Evolutionary conservation across 2,113 vertebrate species (phyloP).

Genomic region (Muntiacus reevesi): DNA sequence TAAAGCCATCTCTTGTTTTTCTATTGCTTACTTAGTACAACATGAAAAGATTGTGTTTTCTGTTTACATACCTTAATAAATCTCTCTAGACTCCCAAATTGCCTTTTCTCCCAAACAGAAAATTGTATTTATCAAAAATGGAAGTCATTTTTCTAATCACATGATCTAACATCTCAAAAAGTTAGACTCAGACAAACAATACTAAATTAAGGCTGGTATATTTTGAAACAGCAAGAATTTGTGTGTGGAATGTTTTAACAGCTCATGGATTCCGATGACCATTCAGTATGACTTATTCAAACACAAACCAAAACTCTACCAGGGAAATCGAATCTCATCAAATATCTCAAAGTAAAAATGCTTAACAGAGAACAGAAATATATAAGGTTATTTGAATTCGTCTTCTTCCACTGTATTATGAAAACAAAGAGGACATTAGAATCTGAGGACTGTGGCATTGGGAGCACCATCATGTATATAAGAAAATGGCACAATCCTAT

Average conservation of each 20-base stretch:
- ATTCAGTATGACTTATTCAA: conserved; percentile 42
- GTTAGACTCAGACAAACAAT: conserved; percentile 42
- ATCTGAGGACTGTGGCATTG: not conserved
- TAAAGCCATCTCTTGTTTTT: not conserved
- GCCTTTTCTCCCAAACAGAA: conserved; percentile 15
- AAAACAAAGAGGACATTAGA: not conserved
- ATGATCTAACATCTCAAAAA: conserved; percentile 54
- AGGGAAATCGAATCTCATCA: conserved; percentile 2
- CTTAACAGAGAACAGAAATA: not conserved
- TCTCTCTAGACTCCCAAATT: not conserved
- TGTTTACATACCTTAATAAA: conserved; percentile 41
- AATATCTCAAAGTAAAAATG: not conserved
- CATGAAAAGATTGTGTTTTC: conserved; percentile 6
- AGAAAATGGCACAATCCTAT: not conserved
- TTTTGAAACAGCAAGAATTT: conserved; percentile 62
- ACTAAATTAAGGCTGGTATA: conserved; percentile 59
- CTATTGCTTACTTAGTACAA: not conserved
- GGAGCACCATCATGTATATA: not conserved
- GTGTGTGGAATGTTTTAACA: conserved; percentile 45
- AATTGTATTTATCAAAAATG: conserved; percentile 48
- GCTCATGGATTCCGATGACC: conserved; percentile 31
- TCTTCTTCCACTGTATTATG: not conserved
- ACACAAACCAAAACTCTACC: conserved; percentile 41
- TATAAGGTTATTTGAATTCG: not conserved
- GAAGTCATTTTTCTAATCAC: conserved; percentile 52